Conservation (phyloP, 2,888 invertebrate species). For the Protodeltote pygarga region DNA sequence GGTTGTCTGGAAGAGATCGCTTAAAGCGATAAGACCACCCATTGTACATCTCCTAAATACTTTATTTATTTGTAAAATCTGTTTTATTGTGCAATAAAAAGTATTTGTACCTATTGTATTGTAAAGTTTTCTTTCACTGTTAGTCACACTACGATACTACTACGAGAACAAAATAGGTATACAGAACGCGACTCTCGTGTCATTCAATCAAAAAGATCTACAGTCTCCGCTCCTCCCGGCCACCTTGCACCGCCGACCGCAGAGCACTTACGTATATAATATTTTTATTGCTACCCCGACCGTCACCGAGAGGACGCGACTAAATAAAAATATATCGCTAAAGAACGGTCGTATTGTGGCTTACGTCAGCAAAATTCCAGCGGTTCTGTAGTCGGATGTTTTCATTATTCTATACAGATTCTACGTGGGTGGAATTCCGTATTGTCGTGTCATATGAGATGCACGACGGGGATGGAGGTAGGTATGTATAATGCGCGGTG, state of each 20-base stretch:
- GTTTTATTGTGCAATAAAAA: no score
- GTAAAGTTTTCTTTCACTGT: no score
- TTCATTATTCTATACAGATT: conserved; percentile 51
- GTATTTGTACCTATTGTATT: no score
- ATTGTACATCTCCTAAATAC: no score
- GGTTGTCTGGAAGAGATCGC: no score
- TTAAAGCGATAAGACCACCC: no score
- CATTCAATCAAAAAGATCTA: no score
- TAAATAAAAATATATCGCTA: conserved; percentile 79
- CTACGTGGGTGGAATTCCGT: conserved; percentile 14
- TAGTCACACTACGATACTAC: no score
- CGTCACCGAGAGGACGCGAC: conserved; percentile 70
- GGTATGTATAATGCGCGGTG: no score
- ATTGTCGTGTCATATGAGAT: conserved; percentile 14
- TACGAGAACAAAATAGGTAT: no score
- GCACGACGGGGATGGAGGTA: background rate
- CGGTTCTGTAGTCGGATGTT: conserved; percentile 49
- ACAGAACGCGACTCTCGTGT: no score
- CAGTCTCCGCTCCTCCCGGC: conserved; percentile 5
- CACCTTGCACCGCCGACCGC: conserved; percentile 30
- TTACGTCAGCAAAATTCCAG: conserved; percentile 55
- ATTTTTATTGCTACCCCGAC: conserved; percentile 78
- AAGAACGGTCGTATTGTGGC: conserved; percentile 68
- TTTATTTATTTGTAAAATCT: no score
- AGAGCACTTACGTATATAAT: conserved; percentile 70